Evolutionary conservation across 2,888 invertebrate genomes (phyloP), one percentile per base, ranked within the genome.

Genomic region (Rhingia campestris): DNA sequence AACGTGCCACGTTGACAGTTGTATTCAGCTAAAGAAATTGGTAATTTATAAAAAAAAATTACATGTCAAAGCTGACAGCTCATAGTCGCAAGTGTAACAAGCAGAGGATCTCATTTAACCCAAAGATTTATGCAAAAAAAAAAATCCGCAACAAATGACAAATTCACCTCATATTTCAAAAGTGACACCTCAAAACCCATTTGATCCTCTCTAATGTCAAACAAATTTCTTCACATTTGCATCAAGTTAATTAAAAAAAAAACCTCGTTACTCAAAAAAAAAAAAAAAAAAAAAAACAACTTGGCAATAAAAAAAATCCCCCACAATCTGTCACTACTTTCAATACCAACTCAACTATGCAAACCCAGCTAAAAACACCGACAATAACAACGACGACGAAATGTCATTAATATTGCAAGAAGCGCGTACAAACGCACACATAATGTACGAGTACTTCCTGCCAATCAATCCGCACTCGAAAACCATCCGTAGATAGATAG

Each of bases 371-470:
- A 33, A 14, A 14, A 45, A 10, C 53, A 14, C n/a, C 58, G 33
- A 22, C 49, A 32, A 6, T n/a, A 32, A 22, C 53, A 33, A 66
- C 43, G 63, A 51, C 69, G 74, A 84, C 53, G 54, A 66, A 64
- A 70, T 59, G 49, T 84, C 84, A 84, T 84, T 84, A 84, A 84
- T 84, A 84, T 75, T 84, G 74, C 84, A 84, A 59, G 69, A 53
- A 59, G 70, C 74, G 51, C 59, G 22, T 22, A 75, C 70, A 53
- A 58, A 14, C 49, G 41, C 49, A 82, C 67, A 73, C 73, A 73
- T 72, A 69, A 80, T 70, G 66, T 84, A 22, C 22, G 22, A 22
- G 22, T 22, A 84, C 75, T 84, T 84, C 84, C 84, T 84, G 84
- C 84, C 84, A 84, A 80, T 84, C 80, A 84, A 84, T 80, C 80